A percentile compares a stretch with the other conserved stretches of the same genome.
phyloP scores from a whole-genome alignment of 2,113 vertebrate species.

The Furnarius figulus region DNA sequence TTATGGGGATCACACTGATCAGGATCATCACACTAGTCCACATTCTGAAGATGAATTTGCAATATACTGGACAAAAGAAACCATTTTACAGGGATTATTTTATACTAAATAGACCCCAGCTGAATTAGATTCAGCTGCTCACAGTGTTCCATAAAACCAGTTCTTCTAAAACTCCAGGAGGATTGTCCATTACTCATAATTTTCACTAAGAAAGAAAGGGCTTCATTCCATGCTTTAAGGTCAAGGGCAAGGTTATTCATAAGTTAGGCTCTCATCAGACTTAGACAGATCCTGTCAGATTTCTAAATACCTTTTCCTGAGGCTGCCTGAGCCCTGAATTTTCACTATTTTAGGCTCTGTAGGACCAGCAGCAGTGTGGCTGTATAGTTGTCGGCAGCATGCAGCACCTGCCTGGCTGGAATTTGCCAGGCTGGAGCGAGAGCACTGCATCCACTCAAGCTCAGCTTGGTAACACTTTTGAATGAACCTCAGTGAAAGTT shows the following conservation, averaged over 20 bases:
- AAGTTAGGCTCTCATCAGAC: background rate
- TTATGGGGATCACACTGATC: background rate
- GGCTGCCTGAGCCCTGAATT: accelerated
- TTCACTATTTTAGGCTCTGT: background rate
- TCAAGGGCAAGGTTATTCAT: background rate
- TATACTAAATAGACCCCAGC: background rate
- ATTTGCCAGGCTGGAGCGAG: background rate
- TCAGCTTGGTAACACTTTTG: background rate
- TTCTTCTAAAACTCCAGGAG: background rate
- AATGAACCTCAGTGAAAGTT: background rate
- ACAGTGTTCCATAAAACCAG: background rate
- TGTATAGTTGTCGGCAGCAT: background rate
- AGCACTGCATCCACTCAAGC: background rate
- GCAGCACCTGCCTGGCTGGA: background rate
- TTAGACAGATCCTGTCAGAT: background rate
- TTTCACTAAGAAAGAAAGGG: background rate
- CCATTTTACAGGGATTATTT: background rate
- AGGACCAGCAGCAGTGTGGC: background rate
- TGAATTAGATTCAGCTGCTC: background rate
- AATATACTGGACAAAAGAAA: background rate
- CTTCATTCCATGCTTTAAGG: background rate
- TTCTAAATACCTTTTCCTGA: background rate
- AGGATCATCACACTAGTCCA: background rate
- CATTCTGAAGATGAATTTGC: background rate
- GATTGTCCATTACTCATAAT: background rate